Evolutionary conservation across 2,888 invertebrate species (phyloP).

Genomic region (Rotaria magnacalcarata): DNA sequence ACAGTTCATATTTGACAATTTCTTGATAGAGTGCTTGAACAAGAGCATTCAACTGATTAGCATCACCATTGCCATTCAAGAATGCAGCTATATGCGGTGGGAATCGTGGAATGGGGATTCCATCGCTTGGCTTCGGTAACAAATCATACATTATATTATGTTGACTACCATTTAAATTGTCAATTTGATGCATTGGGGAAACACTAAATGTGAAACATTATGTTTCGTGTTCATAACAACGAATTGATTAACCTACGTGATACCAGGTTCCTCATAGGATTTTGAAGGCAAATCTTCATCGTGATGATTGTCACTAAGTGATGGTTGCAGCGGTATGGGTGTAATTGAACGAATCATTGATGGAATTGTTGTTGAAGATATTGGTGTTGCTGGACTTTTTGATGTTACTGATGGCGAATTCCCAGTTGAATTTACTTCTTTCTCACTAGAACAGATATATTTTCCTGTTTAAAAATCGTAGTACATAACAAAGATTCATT

Average conservation of each 20-base stretch:
- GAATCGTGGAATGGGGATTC: constrained; percentile 16
- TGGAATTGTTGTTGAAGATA: background rate
- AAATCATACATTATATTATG: background rate
- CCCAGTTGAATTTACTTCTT: background rate
- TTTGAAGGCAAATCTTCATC: background rate
- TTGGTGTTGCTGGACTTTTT: background rate
- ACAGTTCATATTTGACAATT: constrained; percentile 33
- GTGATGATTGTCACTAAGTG: background rate
- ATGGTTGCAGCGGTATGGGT: background rate
- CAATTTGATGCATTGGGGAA: background rate
- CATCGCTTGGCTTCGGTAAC: background rate
- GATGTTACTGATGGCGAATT: background rate
- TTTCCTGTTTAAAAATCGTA: too few relatives aligned
- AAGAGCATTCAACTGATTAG: constrained; percentile 25
- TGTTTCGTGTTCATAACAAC: too few relatives aligned
- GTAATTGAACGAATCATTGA: background rate
- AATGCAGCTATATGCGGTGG: constrained; percentile 30
- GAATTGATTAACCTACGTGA: background rate
- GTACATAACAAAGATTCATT: too few relatives aligned
- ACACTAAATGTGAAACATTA: background rate
- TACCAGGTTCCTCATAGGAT: background rate
- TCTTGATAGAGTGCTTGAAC: constrained; percentile 28
- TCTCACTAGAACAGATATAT: background rate
- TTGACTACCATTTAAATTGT: background rate
- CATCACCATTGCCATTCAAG: constrained; percentile 7